Base-by-base conservation (phyloP, 2,113 vertebrate species). In the Pongo pygmaeus region DNA sequence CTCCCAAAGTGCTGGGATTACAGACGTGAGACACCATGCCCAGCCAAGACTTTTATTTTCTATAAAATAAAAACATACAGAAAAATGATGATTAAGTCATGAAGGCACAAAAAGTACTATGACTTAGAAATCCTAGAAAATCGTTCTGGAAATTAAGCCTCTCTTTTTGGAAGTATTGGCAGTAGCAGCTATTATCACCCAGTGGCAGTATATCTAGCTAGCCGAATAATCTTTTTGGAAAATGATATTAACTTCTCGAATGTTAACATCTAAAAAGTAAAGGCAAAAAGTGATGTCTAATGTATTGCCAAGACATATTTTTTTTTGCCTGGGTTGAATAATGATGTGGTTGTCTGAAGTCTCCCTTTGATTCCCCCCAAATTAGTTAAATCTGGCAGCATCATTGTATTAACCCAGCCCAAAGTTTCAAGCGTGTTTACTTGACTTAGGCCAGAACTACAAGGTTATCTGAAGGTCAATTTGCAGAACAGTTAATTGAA, bases 401-500 rank as follows among this genome's bases (percentile, higher is more conserved):
- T 55, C 43, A 92, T 70, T 92, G 1, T 84, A 80, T 35, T 70
- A 87, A 91, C 5, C 22, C 72, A 88, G 48, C 46, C 35, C 89
- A 93, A 93, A 96, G 46, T 52, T 94, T 70, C 61, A 83, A 72
- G 22, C 57, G 30, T 83, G 20, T 96, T 88, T 95, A 92, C 20
- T 89, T 88, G 17, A 69, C 46, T 70, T 84, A 94, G 69, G 20
- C 93, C 69, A 97, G 77, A 85, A 93, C n/a, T 85, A 30, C 38
- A 89, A 93, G 93, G 77, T 85, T 95, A 72, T 40, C 80, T 88
- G 72, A 89, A 52, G 50, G 59, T 96, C 72, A 88, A 91, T 89
- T 93, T 93, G 72, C n/a, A 95, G 12, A 93, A 83, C 35, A 96
- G 30, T 91, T 81, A 93, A 81, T 59, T 91, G 35, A 18, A 84